These are phyloP conservation scores for Cotesia congregata DNA, from an alignment of 2,888 invertebrate genomes.

Conservation along the genomic window DNA sequence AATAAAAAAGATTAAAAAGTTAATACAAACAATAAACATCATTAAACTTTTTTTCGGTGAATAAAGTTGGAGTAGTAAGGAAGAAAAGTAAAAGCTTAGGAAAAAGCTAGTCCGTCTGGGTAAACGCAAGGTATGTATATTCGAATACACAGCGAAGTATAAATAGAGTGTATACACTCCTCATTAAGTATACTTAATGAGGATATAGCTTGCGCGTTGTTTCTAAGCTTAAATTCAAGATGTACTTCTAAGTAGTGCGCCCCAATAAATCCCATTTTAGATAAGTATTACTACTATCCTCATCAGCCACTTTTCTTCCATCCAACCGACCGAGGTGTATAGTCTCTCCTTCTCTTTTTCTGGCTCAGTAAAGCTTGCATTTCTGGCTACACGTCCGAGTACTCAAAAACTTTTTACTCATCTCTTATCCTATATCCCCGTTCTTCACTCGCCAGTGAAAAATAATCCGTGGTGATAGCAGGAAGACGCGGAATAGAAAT, in stretches of 20 bases:
- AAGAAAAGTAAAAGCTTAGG: neutral
- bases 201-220: conserved; percentile 22
- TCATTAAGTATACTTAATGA: no score
- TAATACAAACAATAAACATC: neutral
- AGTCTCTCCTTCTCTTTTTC: neutral
- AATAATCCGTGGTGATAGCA: conserved; percentile 44
- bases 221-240: conserved; percentile 23
- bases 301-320: conserved; percentile 19
- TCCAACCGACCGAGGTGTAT: neutral
- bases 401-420: conserved; percentile 47
- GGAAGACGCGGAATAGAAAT: neutral
- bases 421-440: conserved; percentile 12
- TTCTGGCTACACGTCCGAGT: conserved; percentile 12
- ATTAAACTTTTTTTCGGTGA: neutral
- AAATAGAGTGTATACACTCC: conserved; percentile 12
- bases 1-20: neutral
- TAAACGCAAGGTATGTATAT: conserved; percentile 10
- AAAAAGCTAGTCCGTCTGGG: neutral
- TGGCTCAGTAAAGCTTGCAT: neutral
- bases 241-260: conserved; percentile 42
- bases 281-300: conserved; percentile 46
- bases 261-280: conserved; percentile 45
- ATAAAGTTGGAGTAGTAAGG: neutral
- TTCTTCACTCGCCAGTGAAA: conserved; percentile 37
- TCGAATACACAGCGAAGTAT: conserved; percentile 11